Conservation (phyloP, 2,113 vertebrate genomes). For the Sakesphorus luctuosus region DNA sequence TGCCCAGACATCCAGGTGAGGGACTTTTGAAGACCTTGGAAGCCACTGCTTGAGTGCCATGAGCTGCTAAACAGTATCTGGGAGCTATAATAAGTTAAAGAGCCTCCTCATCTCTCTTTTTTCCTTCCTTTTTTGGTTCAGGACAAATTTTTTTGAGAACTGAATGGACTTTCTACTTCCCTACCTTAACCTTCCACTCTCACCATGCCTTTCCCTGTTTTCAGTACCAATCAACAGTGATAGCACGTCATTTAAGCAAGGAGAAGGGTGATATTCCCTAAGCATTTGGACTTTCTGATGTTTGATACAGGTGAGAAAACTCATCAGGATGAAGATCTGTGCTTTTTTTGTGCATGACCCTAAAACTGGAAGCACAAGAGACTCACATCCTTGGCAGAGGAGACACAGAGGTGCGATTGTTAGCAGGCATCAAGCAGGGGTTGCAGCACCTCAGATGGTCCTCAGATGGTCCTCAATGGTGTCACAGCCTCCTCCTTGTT, state of each 20-base stretch:
- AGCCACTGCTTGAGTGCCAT: background rate
- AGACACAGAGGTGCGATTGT: background rate
- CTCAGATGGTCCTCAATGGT: background rate
- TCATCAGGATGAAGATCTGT: background rate
- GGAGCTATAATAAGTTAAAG: background rate
- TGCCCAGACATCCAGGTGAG: accelerated
- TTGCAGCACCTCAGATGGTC: background rate
- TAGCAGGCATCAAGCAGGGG: background rate
- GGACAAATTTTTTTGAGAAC: background rate
- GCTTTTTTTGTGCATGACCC: background rate
- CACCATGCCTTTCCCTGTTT: background rate
- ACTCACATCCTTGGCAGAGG: background rate
- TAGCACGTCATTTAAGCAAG: background rate
- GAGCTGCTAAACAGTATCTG: background rate
- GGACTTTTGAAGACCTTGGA: background rate
- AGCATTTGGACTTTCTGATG: background rate
- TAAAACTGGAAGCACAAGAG: background rate
- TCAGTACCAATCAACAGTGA: background rate
- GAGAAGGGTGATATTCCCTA: background rate
- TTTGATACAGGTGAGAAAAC: background rate
- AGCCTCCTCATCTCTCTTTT: background rate
- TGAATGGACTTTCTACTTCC: background rate
- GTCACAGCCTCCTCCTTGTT: background rate
- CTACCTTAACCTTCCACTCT: background rate
- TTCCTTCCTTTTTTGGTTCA: background rate